Percentiles rank a stretch among this genome's conserved stretches.
Conservation (phyloP, 2,113 vertebrate genomes). For the Copsychus sechellarum region DNA sequence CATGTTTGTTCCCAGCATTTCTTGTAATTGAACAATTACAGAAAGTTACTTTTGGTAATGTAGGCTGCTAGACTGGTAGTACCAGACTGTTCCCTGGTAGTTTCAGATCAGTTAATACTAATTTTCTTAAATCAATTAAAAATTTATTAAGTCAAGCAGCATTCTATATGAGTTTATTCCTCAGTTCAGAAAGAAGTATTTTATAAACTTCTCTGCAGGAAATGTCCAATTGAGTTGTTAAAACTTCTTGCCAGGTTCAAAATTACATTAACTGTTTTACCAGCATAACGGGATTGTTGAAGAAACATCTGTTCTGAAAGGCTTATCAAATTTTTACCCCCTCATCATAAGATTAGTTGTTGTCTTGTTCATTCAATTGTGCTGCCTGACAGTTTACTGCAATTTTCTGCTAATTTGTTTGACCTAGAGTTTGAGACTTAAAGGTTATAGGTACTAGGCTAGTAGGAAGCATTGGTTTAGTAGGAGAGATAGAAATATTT, state of each 20-base stretch:
- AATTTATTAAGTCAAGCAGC: neutral
- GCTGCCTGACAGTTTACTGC: neutral
- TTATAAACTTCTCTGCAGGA: neutral
- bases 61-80: neutral
- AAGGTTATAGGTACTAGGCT: neutral
- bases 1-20: neutral
- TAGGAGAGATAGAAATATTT: neutral
- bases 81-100: neutral
- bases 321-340: neutral
- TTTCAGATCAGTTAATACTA: neutral
- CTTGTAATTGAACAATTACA: neutral
- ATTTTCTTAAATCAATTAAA: neutral
- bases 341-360: neutral
- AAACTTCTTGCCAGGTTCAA: neutral
- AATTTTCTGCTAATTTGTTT: neutral
- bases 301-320: neutral
- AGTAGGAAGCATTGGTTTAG: neutral
- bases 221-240: neutral
- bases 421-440: neutral
- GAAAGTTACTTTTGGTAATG: neutral
- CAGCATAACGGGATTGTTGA: neutral
- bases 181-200: neutral
- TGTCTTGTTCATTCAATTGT: neutral
- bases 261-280: neutral
- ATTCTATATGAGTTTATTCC: neutral